Percentiles rank a stretch among this genome's conserved stretches.
These are phyloP conservation scores for Netelia inedita DNA, from an alignment of 2,888 invertebrate genomes.

Conservation along the genomic window DNA sequence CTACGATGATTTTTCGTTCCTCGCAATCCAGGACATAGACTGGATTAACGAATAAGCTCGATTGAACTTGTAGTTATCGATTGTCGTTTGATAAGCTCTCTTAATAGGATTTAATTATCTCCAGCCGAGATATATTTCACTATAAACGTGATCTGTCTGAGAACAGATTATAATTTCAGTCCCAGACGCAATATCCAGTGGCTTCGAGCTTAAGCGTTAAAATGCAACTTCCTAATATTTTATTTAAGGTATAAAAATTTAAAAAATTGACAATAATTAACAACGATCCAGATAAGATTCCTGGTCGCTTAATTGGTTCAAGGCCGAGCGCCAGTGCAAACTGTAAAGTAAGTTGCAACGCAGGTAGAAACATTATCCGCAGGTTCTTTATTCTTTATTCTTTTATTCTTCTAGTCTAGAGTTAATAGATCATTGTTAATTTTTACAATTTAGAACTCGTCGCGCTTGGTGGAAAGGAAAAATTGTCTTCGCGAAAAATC, in stretches of 20 bases:
- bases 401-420: not conserved
- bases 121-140: not conserved
- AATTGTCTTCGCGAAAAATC: constrained; percentile 35
- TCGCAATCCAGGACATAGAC: too few species aligned
- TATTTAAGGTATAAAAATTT: too few species aligned
- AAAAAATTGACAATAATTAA: not conserved
- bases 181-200: not conserved
- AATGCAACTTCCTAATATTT: not conserved
- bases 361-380: too few species aligned
- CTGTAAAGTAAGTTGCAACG: constrained; percentile 44
- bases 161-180: not conserved
- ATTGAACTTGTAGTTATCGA: constrained; percentile 12
- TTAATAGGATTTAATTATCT: not conserved
- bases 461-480: constrained; percentile 33
- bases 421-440: not conserved
- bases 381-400: too few species aligned
- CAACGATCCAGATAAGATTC: constrained; percentile 43
- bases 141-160: not conserved
- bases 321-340: constrained; percentile 49
- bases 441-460: constrained; percentile 38
- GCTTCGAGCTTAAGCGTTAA: not conserved
- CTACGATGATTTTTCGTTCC: too few species aligned
- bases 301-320: constrained; percentile 44
- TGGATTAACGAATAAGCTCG: not conserved
- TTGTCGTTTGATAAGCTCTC: not conserved